Base-by-base conservation (phyloP, 1,140 invertebrate species). In the Drosophila tropicalis region DNA sequence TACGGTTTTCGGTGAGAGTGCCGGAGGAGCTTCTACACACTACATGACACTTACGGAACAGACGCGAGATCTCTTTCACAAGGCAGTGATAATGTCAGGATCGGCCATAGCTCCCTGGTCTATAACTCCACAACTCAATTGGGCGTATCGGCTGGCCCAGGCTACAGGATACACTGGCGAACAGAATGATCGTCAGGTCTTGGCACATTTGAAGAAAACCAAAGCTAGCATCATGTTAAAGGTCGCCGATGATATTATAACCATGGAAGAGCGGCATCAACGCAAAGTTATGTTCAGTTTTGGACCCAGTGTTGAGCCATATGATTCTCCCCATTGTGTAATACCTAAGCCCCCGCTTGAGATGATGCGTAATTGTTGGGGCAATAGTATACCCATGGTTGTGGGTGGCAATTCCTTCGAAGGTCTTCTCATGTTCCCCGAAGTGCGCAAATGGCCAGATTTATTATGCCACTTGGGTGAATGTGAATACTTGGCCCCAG, bases 31-130 rank as follows among this genome's bases (percentile, higher is more conserved):
- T 2, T 93, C 92, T 17, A 91, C 93, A 0, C 92, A 93, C n/a
- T 93, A 95, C 73, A 94, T 95, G 81, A 92, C 95, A 67, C 70
- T 96, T 2, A 95, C 93, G 78, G 86, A 91, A 29, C 83, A 90
- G 65, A 66, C 91, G 13, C 84, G 71, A 92, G 93, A 93, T 57
- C 76, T 93, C 19, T 93, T 93, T 62, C 91, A 93, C 70, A 92
- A 92, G 67, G 86, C 89, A 4, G 90, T 93, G 13, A 68, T 91
- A 0, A 92, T 93, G 89, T 93, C 92, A 13, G 93, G 93, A 9
- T 79, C 79, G 17, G 91, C 83, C 0, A 13, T 92, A 36, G 75
- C 87, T 1, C 82, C 90, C 4, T 92, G 91, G 91, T 79, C 90
- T 1, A 72, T 79, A 10, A 83, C 75, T 5, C 90, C 91, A 6